Base-by-base conservation (phyloP, 2,797 vertebrate species). In the Enteromius unitaeniatus region DNA sequence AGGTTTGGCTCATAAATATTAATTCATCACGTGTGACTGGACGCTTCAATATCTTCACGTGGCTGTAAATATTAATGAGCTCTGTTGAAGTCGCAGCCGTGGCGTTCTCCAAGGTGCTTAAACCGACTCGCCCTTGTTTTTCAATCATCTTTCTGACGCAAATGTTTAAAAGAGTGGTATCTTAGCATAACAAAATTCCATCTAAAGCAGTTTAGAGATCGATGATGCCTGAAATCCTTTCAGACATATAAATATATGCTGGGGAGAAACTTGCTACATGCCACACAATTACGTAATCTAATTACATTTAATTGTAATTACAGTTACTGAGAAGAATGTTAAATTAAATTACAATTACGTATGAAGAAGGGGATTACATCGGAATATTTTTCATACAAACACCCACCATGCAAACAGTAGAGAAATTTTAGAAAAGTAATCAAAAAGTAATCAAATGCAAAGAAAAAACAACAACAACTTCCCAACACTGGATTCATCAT, bases 41-140 rank as follows among this genome's bases (percentile, higher is more conserved):
- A 51, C 1, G 19, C 77, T 67, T 26, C n/a, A 62, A 74, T 51
- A 4, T 28, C 37, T n/a, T 60, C 17, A 45, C 49, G 6, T 8
- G 11, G 0, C 1, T 31, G 6, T 34, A 13, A 60, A 58, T 81
- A 62, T 81, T 62, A 62, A 81, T 72, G 37, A 55, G 49, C 28
- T 6, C 0, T 37, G 51, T 51, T 70, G 64, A 21, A 67, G 19
- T 49, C 28, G 34, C 6, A 11, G 84, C 81, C 78, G 87, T 88
- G 94, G 93, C 92, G 93, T 93, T 95, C 90, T 95, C 94, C 93
- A 94, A 93, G 94, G 94, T 95, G 90, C 93, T 95, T 92, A 93
- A 94, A 92, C 19, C 40, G 3, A n/a, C 28, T 28, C n/a, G 28
- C 65, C 21, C 31, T 13, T n/a, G n/a, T 28, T 37, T n/a, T 21